A percentile compares a stretch with the other conserved stretches of the same genome.
Evolutionary conservation across 2,888 invertebrate genomes (phyloP).

Genomic region (Dasysyrphus albostriatus): DNA sequence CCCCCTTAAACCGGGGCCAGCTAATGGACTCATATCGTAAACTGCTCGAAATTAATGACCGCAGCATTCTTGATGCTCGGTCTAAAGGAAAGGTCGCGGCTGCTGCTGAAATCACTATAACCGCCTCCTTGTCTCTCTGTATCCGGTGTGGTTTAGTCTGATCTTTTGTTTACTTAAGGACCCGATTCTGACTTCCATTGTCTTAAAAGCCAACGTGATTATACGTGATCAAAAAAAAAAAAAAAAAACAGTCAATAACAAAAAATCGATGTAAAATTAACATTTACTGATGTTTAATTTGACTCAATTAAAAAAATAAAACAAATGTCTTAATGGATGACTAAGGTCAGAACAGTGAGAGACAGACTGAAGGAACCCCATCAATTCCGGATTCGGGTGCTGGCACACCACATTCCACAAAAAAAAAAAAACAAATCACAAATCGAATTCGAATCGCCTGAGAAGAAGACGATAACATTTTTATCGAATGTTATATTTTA

Average conservation of each 20-base stretch:
- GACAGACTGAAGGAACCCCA: neutral
- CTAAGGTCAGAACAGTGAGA: constrained; percentile 17
- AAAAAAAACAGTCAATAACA: neutral
- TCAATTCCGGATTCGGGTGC: neutral
- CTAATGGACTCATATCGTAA: constrained; percentile 78
- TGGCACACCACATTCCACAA: constrained; percentile 15
- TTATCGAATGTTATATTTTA: constrained; percentile 24
- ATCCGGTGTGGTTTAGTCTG: constrained; percentile 20
- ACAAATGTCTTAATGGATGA: constrained; percentile 69
- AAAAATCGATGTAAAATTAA: constrained; percentile 57
- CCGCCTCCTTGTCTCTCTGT: constrained; percentile 28
- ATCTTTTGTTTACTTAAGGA: constrained; percentile 70
- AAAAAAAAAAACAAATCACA: constrained; percentile 10
- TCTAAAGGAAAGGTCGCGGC: constrained; percentile 16
- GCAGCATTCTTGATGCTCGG: constrained; percentile 51
- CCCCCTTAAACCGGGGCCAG: constrained; percentile 69
- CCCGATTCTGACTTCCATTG: constrained; percentile 34
- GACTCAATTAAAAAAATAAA: constrained; percentile 55
- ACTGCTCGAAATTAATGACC: constrained; percentile 77
- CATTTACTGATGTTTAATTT: constrained; percentile 69
- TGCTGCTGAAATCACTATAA: constrained; percentile 2
- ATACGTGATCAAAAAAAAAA: neutral
- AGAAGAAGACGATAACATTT: constrained; percentile 20
- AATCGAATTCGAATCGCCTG: constrained; percentile 30
- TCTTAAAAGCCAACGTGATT: constrained; percentile 53